Base-by-base conservation (phyloP, 1,140 invertebrate species). In the Drosophila mojavensis region DNA sequence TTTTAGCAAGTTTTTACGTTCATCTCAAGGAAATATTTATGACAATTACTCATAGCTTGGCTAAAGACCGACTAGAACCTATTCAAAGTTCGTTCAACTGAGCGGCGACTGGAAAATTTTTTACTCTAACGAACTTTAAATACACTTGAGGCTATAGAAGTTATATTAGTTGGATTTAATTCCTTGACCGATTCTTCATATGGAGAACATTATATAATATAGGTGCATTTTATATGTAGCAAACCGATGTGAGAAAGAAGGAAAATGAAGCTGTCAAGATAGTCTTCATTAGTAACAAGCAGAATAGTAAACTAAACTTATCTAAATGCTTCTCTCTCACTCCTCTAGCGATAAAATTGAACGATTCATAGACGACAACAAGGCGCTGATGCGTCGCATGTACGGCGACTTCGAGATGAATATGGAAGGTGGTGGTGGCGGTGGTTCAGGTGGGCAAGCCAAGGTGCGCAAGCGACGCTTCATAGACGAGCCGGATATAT, bases 321-420 rank as follows among this genome's bases (percentile, higher is more conserved):
- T 47, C 6, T 17, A 3, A 2, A 1, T 13, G 3, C 10, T 11
- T 13, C 11, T 39, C 36, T 17, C 15, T 17, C 11, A 61, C 15
- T 2, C 41, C 11, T 55, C 9, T 36, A 98, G 97, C 92, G 96
- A 97, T 48, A 95, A 96, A 81, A 98, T 98, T 92, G 97, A 98
- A 88, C 94, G 94, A 69, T 98, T 98, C 92, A 98, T 98, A 83
- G 97, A 98, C 80, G 97, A 98, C 84, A 98, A 98, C 92, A 98
- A 98, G 93, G 97, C 97, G 9, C 86, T 98, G 72, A 98, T 98
- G 94, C 96, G 97, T 84, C 93, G 97, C 62, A 98, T 98, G 97
- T 98, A 98, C 78, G 97, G 97, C 3, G 96, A 97, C 71, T 97
- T 98, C 82, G 94, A 95, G 74, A 95, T 95, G 93, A 92, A 91